These are phyloP conservation scores for Liasis olivaceus DNA, from an alignment of 2,797 vertebrate species.

Conservation along the genomic window DNA sequence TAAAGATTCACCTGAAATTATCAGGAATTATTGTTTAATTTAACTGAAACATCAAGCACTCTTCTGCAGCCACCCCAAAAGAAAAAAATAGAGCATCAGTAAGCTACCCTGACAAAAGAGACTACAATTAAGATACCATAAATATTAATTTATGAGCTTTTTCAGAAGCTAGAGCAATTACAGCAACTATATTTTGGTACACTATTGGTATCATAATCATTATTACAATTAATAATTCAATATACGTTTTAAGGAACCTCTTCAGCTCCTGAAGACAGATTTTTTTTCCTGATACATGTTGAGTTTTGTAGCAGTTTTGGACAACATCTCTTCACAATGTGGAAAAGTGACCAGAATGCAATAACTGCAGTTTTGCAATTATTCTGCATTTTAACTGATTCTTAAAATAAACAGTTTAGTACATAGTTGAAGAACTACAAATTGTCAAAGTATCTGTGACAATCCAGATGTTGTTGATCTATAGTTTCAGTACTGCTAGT, in stretches of 20 bases:
- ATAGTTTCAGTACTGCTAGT: background rate
- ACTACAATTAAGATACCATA: background rate
- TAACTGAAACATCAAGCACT: background rate
- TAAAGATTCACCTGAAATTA: background rate
- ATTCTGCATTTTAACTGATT: background rate
- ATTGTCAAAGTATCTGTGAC: background rate
- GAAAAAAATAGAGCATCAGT: background rate
- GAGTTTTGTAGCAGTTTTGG: background rate
- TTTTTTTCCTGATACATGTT: background rate
- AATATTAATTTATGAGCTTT: background rate
- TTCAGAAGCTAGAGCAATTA: background rate
- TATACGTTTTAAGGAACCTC: background rate
- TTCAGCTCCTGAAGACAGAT: background rate
- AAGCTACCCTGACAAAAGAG: background rate
- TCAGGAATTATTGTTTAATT: background rate
- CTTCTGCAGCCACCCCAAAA: background rate
- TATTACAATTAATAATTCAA: background rate
- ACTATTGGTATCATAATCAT: background rate
- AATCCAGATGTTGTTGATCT: background rate
- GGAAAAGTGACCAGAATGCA: background rate
- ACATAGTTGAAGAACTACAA: background rate
- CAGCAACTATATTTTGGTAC: background rate
- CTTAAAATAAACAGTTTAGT: background rate
- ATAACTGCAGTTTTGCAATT: background rate
- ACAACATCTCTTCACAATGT: background rate